phyloP scores from a whole-genome alignment of 2,888 invertebrate genomes.

The Seira ritae region DNA sequence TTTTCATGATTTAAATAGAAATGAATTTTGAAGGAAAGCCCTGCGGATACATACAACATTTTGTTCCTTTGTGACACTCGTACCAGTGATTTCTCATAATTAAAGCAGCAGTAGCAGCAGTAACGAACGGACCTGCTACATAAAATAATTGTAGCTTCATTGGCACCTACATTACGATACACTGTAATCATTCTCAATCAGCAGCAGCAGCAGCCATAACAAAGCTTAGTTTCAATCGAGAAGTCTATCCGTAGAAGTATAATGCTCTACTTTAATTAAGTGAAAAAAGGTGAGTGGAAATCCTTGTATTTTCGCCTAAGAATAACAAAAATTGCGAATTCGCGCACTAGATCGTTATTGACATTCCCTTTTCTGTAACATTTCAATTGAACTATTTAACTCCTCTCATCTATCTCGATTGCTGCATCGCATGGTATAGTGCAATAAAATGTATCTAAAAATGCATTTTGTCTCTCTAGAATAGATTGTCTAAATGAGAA shows the following conservation, averaged over 20 bases:
- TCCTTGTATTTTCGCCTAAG: conserved; percentile 57
- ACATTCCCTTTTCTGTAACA: conserved; percentile 35
- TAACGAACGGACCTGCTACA: too few relatives aligned
- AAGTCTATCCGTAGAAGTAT: conserved; percentile 1
- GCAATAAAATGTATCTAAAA: conserved; percentile 23
- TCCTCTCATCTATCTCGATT: conserved; percentile 22
- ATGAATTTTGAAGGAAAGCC: too few relatives aligned
- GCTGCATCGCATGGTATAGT: neutral
- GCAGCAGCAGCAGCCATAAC: neutral
- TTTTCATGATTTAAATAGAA: too few relatives aligned
- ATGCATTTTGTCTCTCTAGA: conserved; percentile 24
- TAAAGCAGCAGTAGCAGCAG: too few relatives aligned
- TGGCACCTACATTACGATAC: too few relatives aligned
- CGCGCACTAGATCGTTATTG: conserved; percentile 27
- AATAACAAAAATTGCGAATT: too few relatives aligned
- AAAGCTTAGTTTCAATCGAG: neutral
- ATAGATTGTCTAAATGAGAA: too few relatives aligned
- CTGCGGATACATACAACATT: too few relatives aligned
- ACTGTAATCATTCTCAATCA: too few relatives aligned
- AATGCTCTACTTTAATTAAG: conserved; percentile 63
- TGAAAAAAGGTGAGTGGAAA: conserved; percentile 63
- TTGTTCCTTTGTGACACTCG: too few relatives aligned
- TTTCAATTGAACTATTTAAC: conserved; percentile 40
- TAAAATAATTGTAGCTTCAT: too few relatives aligned
- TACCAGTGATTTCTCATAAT: too few relatives aligned